These are phyloP conservation scores for Pinctada fucata DNA, from an alignment of 2,888 invertebrate species.

Conservation along the genomic window DNA sequence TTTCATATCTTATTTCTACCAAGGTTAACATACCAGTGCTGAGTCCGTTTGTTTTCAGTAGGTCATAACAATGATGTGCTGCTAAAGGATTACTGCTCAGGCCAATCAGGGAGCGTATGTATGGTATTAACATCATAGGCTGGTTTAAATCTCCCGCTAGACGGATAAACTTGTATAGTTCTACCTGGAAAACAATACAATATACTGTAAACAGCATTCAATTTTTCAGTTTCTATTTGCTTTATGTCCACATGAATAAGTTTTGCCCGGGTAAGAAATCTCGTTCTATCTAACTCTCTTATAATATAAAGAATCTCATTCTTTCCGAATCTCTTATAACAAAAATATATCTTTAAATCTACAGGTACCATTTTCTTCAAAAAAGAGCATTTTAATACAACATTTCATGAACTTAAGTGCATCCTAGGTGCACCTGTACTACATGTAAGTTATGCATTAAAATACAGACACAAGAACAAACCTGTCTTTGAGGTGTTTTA, in stretches of 20 bases:
- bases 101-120: conserved; percentile 90
- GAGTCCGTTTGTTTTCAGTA: conserved; percentile 84
- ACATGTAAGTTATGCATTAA: too few relatives aligned
- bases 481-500: conserved; percentile 77
- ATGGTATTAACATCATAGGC: conserved; percentile 89
- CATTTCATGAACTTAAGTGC: too few relatives aligned
- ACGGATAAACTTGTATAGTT: conserved; percentile 91
- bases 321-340: too few relatives aligned
- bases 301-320: too few relatives aligned
- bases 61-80: conserved; percentile 87
- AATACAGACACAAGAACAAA: conserved; percentile 37
- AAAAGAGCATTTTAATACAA: too few relatives aligned
- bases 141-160: conserved; percentile 91
- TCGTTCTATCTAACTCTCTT: too few relatives aligned
- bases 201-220: not conserved
- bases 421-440: too few relatives aligned
- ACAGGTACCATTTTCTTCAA: too few relatives aligned
- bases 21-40: conserved; percentile 25
- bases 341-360: too few relatives aligned
- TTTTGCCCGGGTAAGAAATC: too few relatives aligned
- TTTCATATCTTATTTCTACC: too few relatives aligned
- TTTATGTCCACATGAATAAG: not conserved
- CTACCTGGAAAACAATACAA: conserved; percentile 62
- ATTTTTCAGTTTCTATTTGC: not conserved
- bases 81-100: conserved; percentile 86